phyloP scores from a whole-genome alignment of 2,113 vertebrate species.

The Hyperopisus bebe region DNA sequence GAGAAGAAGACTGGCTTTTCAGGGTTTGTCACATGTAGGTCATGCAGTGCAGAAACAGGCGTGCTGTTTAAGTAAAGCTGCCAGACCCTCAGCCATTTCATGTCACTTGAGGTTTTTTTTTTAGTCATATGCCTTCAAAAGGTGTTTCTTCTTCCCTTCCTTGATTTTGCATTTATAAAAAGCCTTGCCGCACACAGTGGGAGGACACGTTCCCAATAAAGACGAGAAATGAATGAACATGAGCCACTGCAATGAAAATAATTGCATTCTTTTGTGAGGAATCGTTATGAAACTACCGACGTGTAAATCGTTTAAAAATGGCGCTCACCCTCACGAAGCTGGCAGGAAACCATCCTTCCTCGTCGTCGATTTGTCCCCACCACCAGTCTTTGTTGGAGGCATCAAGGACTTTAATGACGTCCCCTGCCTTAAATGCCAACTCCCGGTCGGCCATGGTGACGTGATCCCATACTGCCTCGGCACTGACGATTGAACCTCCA shows the following conservation, averaged over 20 bases:
- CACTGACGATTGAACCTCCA: constrained; percentile 96
- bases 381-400: constrained; percentile 99
- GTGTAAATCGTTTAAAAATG: neutral
- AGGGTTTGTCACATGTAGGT: neutral
- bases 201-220: neutral
- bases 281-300: neutral
- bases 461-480: constrained; percentile 99
- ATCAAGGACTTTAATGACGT: constrained; percentile 99
- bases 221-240: neutral
- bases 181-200: neutral
- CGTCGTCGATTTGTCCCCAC: constrained; percentile 98
- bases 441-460: constrained; percentile 99
- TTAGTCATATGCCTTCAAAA: neutral
- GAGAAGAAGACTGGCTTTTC: neutral
- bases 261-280: neutral
- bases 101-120: neutral
- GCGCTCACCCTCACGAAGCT: constrained; percentile 98
- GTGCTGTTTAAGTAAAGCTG: neutral
- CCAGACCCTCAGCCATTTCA: neutral
- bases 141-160: neutral
- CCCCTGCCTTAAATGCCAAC: constrained; percentile 98
- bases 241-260: neutral
- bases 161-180: neutral
- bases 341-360: constrained; percentile 99
- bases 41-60: neutral